Base-by-base conservation (phyloP, 1,140 invertebrate genomes). In the Drosophila mauritiana region DNA sequence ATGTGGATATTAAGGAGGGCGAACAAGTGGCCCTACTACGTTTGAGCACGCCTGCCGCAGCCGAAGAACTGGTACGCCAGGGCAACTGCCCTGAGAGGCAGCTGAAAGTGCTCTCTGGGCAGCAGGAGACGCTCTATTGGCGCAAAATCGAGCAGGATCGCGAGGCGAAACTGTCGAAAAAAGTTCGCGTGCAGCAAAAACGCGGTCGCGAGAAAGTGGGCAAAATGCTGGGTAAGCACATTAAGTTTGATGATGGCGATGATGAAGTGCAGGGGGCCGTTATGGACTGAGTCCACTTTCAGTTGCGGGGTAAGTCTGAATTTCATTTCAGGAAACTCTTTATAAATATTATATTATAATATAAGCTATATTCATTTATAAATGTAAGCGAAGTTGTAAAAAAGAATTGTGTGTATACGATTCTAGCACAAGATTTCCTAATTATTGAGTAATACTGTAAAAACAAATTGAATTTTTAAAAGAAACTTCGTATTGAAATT, bases 61-160 rank as follows among this genome's bases (percentile, higher is more conserved):
- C 95, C 2, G 93, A 93, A 48, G 85, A 92, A 36, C 80, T 95
- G 17, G 68, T 84, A 0, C 80, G 93, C 4, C 77, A 91, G 20
- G 25, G 84, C 1, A 78, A 15, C 48, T 82, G 83, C 45, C 83
- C 83, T 11, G 91, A 92, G 58, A 73, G 84, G 13, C 75, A 86
- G 36, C 69, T 83, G 10, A 77, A 92, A 42, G 72, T 94, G 10
- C 48, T 94, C 61, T 70, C 83, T 91, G 94, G 93, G 15, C 93
- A 94, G 22, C 94, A 94, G 73, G 95, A 96, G 88, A 93, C 92
- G 34, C 68, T 83, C 1, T 96, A 96, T 83, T 96, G 95, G 95
- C 91, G 94, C 11, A 95, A 95, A 91, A 95, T 95, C 49, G 68
- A 90, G 43, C 86, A 81, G 43, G 94, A 95, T 83, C 93, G 95